Percentiles rank a stretch among this genome's conserved stretches.
Conservation (phyloP, 2,797 vertebrate species). For the Cossypha caffra region DNA sequence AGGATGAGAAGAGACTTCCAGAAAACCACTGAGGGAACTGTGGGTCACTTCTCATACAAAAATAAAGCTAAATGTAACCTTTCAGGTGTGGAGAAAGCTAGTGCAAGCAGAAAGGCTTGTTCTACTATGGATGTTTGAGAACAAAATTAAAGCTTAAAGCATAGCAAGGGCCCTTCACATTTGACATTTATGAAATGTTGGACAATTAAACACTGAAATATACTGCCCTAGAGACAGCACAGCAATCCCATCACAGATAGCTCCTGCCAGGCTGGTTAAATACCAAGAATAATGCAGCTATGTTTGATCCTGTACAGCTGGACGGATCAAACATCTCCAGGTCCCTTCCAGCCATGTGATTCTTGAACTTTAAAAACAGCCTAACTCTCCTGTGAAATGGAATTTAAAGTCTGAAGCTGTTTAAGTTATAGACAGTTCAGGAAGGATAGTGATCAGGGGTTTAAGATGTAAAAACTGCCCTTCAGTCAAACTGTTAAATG, state of each 20-base stretch:
- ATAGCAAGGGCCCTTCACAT: not conserved
- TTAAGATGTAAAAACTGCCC: not conserved
- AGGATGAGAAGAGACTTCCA: not conserved
- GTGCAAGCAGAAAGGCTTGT: not conserved
- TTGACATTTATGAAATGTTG: not conserved
- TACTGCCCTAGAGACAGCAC: not conserved
- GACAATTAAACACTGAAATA: not conserved
- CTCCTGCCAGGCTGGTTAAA: not conserved
- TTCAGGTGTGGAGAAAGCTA: not conserved
- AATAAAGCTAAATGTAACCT: not conserved
- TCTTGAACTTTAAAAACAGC: not conserved
- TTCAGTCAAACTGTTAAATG: not conserved
- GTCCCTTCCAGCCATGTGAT: not conserved
- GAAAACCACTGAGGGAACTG: accelerated
- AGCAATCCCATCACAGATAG: not conserved
- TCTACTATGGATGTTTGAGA: accelerated
- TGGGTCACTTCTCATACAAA: not conserved
- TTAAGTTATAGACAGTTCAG: not conserved
- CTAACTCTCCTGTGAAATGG: not conserved
- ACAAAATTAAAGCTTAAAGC: not conserved
- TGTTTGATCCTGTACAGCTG: not conserved
- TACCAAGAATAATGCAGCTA: accelerated
- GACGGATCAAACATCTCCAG: not conserved
- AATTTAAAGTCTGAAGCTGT: not conserved
- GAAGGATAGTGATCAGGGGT: not conserved